These are phyloP conservation scores for Brachyhypopomus occidentalis DNA, from an alignment of 2,113 vertebrate species.

Conservation along the genomic window DNA sequence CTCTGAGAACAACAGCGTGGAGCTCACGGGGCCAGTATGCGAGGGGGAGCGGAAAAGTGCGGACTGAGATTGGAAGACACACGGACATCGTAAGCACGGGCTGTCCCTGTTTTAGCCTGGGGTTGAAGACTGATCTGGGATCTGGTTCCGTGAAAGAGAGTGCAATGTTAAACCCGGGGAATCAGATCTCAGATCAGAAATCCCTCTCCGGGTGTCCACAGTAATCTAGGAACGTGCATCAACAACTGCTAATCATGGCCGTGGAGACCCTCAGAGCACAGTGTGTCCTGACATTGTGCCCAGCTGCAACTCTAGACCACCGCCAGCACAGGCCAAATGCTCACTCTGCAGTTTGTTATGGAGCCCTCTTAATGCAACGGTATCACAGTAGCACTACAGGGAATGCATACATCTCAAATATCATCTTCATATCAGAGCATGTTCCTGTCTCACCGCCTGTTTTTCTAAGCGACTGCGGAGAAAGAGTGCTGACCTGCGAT, in stretches of 20 bases:
- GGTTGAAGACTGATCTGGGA: not conserved
- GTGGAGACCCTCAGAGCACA: not conserved
- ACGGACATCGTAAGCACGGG: constrained; percentile 5
- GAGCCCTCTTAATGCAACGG: not conserved
- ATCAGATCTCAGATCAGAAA: constrained; percentile 8
- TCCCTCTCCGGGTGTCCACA: not conserved
- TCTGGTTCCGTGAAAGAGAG: not conserved
- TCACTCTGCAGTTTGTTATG: constrained; percentile 3
- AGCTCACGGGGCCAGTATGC: constrained; percentile 25
- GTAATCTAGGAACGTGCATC: constrained; percentile 35
- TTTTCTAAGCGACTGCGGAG: not conserved
- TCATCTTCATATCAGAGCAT: constrained; percentile 20
- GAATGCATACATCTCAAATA: constrained; percentile 1
- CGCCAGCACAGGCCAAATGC: constrained; percentile 13
- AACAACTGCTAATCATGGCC: constrained; percentile 35
- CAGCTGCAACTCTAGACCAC: constrained; percentile 31
- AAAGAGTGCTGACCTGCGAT: not conserved
- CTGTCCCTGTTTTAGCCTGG: not conserved
- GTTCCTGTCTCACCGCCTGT: not conserved
- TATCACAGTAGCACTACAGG: constrained; percentile 5
- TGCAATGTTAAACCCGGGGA: not conserved
- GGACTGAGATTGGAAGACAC: not conserved
- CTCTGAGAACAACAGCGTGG: constrained; percentile 17
- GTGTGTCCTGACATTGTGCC: constrained; percentile 24
- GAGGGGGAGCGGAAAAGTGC: not conserved